A percentile compares a stretch with the other conserved stretches of the same genome.
phyloP scores from a whole-genome alignment of 1,140 invertebrate species.

The Platorchestia sp. region DNA sequence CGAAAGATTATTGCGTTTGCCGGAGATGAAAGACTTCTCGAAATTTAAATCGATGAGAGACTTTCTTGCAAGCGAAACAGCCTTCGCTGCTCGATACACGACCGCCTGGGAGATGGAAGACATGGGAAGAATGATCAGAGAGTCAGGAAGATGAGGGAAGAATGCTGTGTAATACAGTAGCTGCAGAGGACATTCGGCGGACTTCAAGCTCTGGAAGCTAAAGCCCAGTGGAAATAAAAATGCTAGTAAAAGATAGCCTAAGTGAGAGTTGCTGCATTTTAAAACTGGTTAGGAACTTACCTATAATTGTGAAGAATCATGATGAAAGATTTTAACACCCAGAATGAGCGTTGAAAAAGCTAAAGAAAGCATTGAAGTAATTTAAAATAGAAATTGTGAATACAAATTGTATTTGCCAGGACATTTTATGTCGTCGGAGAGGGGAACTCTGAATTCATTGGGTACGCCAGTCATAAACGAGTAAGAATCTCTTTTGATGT shows the following conservation, averaged over 20 bases:
- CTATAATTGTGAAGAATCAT: not conserved
- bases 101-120: not conserved
- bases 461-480: too few species aligned
- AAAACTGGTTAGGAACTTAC: not conserved
- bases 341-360: not conserved
- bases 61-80: not conserved
- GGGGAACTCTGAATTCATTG: not conserved
- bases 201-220: not conserved
- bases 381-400: not conserved
- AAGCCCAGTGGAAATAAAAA: not conserved
- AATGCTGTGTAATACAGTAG: not conserved
- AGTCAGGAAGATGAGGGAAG: not conserved
- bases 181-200: not conserved
- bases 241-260: not conserved
- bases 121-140: not conserved
- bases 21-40: constrained; percentile 11
- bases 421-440: not conserved
- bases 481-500: too few species aligned
- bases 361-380: not conserved
- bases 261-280: not conserved
- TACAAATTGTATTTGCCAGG: not conserved
- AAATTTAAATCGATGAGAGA: constrained; percentile 38
- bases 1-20: constrained; percentile 35
- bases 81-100: not conserved
- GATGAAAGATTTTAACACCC: not conserved